Evolutionary conservation across 2,113 vertebrate genomes (phyloP).

Genomic region (Lepisosteus oculatus): DNA sequence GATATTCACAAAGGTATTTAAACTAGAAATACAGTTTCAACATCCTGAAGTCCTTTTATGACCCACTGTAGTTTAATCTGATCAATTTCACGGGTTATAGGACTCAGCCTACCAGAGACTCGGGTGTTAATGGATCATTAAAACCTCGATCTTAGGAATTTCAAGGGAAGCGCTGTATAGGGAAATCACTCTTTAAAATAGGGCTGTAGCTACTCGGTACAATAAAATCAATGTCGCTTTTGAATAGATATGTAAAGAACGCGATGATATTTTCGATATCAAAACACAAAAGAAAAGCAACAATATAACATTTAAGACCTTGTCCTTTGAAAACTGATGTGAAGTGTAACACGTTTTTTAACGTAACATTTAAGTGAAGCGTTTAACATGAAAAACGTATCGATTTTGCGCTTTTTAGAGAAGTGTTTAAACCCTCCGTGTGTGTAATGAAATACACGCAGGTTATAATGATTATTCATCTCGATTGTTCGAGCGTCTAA

Average conservation of each 20-base stretch:
- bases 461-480: too few species aligned
- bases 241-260: conserved; percentile 24
- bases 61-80: conserved; percentile 65
- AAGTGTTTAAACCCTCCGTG: too few species aligned
- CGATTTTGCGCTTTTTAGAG: too few species aligned
- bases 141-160: conserved; percentile 53
- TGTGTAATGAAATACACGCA: too few species aligned
- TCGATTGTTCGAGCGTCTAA: too few species aligned
- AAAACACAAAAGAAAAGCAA: background rate
- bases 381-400: too few species aligned
- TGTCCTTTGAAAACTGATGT: too few species aligned
- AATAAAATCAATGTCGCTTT: conserved; percentile 19
- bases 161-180: conserved; percentile 21
- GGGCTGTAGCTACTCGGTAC: background rate
- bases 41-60: conserved; percentile 41
- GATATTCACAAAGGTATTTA: conserved; percentile 36
- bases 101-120: conserved; percentile 45
- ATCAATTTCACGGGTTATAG: conserved; percentile 68
- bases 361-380: too few species aligned
- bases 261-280: background rate
- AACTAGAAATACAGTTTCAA: conserved; percentile 47
- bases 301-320: background rate
- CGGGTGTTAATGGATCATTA: conserved; percentile 58
- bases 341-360: too few species aligned
- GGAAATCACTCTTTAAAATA: conserved; percentile 25